Conservation (phyloP, 1,140 invertebrate species). For the Pentalonia nigronervosa region DNA sequence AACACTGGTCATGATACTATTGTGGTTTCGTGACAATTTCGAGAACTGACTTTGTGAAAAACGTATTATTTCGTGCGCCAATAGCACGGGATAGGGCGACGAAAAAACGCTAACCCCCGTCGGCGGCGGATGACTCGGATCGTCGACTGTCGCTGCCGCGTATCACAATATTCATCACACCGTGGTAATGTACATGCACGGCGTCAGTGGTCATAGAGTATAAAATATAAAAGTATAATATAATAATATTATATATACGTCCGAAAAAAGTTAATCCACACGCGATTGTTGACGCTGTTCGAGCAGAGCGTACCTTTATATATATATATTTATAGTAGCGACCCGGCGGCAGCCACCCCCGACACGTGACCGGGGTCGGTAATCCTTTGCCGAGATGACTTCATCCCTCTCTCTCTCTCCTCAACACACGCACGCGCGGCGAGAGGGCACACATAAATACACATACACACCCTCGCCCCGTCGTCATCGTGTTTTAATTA, state of each 20-base stretch:
- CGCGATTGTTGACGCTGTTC: slow-evolving; percentile 53
- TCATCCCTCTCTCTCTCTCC: neutral
- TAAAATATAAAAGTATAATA: neutral
- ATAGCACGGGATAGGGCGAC: no score
- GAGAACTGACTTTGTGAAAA: neutral
- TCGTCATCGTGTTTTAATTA: slow-evolving; percentile 52
- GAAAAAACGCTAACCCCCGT: neutral
- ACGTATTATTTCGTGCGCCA: neutral
- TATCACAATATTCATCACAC: neutral
- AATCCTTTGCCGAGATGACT: slow-evolving; percentile 56
- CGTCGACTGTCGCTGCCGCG: neutral
- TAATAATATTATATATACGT: neutral
- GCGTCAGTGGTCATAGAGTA: neutral
- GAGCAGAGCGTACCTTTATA: neutral
- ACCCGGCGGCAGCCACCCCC: slow-evolving; percentile 18
- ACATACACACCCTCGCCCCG: slow-evolving; percentile 3
- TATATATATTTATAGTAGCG: neutral
- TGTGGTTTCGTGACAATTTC: no score
- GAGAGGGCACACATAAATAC: neutral
- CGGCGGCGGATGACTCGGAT: neutral
- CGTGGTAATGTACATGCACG: neutral
- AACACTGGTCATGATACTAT: no score
- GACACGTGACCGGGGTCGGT: slow-evolving; percentile 53
- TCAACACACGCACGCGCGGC: neutral
- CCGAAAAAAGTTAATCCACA: slow-evolving; percentile 53